Evolutionary conservation across 2,797 vertebrate genomes (phyloP).

Genomic region (Eulemur coronatus): DNA sequence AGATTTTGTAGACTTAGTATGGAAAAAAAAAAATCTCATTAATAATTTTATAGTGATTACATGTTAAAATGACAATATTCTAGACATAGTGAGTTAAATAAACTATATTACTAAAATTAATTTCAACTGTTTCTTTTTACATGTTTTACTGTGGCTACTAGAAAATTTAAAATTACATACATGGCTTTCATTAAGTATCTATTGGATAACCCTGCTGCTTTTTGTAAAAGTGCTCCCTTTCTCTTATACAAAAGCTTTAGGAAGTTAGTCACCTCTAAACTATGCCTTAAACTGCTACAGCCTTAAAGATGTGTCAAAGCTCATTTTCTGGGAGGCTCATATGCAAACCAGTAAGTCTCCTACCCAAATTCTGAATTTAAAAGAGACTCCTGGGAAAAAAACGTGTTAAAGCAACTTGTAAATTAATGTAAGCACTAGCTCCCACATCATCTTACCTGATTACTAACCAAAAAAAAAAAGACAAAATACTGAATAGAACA

Average conservation of each 20-base stretch:
- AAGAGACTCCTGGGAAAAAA: neutral
- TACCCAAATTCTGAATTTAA: slow-evolving; percentile 46
- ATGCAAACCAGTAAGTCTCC: slow-evolving; percentile 10
- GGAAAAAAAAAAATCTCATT: neutral
- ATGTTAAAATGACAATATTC: slow-evolving; percentile 18
- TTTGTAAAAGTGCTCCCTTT: neutral
- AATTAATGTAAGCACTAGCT: neutral
- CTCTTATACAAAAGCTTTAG: neutral
- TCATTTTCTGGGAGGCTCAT: slow-evolving; percentile 15
- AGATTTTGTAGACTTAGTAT: neutral
- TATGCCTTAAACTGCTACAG: neutral
- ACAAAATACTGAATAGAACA: neutral
- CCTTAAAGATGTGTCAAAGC: neutral
- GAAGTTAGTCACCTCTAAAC: neutral
- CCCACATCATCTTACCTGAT: neutral
- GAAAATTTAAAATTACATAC: neutral
- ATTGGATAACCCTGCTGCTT: neutral
- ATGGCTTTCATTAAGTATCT: neutral
- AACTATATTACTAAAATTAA: slow-evolving; percentile 50
- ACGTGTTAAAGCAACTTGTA: slow-evolving; percentile 16
- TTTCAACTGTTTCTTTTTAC: slow-evolving; percentile 15
- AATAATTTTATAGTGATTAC: slow-evolving; percentile 11
- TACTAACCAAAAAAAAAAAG: neutral
- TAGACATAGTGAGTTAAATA: slow-evolving; percentile 1
- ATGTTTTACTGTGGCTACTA: neutral